Base-by-base conservation (phyloP, 2,113 vertebrate genomes). In the Poicephalus gulielmi region DNA sequence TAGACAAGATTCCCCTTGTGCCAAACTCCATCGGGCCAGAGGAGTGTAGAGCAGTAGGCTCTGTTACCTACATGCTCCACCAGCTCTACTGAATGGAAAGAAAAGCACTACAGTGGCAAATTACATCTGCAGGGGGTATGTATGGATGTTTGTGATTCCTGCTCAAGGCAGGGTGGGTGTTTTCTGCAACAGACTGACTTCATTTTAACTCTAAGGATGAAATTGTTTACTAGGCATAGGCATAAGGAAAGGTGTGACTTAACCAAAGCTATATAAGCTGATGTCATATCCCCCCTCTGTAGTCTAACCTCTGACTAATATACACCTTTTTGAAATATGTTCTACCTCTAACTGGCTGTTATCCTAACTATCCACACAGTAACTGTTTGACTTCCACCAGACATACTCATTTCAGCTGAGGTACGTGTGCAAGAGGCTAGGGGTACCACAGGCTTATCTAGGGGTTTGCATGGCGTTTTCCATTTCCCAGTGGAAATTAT, bases 121-220 rank as follows among this genome's bases (percentile, higher is more conserved):
- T 33, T 6, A 10, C 7, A 8, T 24, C 71, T 39, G 1, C 20
- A 41, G 44, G 17, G 31, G 8, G 4, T 5, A 4, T 1, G 7
- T 24, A 23, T 33, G 87, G 46, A 24, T 9, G 35, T 27, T 10
- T 46, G 16, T 1, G 8, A 50, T 25, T 62, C 28, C 80, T 55
- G 41, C 84, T 41, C 27, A 8, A 69, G 43, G 87, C 60, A 78
- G 43, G n/a, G 33, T 0, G 0, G 47, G 43, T 0, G 0, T 68
- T 69, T 64, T 49, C 91, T 92, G 82, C 59, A 57, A 47, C 63
- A 89, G 47, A 13, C 35, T 60, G 18, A 17, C 46, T 88, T 23
- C 1, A 0, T 16, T 64, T 18, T 14, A 53, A 13, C 50, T 4
- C 20, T 4, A 6, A 16, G 71, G 49, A 39, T 67, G n/a, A 28